These are phyloP conservation scores for Ceratosolen fusciceps DNA, from an alignment of 1,140 invertebrate genomes.

Conservation along the genomic window DNA sequence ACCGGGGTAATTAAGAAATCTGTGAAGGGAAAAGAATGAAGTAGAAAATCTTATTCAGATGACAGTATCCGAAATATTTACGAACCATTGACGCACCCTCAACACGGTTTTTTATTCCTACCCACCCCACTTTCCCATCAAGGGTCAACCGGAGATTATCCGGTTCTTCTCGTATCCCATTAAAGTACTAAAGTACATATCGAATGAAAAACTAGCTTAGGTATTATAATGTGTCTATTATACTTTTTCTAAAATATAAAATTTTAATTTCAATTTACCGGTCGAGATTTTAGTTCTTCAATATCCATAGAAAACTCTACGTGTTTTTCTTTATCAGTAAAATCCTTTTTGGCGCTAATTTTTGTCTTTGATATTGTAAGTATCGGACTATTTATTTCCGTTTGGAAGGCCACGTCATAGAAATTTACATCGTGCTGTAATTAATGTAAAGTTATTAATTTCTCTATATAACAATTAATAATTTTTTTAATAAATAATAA, in stretches of 20 bases:
- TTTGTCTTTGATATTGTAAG: constrained; percentile 77
- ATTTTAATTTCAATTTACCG: constrained; percentile 21
- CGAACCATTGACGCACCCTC: too few relatives aligned
- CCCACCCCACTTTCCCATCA: too few relatives aligned
- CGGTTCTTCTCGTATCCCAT: too few relatives aligned
- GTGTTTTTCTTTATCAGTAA: constrained; percentile 75
- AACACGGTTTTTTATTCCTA: too few relatives aligned
- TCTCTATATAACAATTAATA: neutral
- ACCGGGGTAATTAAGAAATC: too few relatives aligned
- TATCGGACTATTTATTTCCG: constrained; percentile 75
- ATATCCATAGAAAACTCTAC: constrained; percentile 65
- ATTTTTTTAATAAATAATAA: neutral
- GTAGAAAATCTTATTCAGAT: too few relatives aligned
- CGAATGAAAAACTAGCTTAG: too few relatives aligned
- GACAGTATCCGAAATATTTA: too few relatives aligned
- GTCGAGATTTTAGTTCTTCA: constrained; percentile 29
- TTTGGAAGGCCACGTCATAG: constrained; percentile 73
- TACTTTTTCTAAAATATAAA: too few relatives aligned
- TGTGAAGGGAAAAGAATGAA: too few relatives aligned
- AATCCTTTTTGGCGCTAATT: constrained; percentile 77
- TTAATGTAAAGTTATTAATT: neutral
- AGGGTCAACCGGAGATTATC: too few relatives aligned
- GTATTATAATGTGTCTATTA: neutral
- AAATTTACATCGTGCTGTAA: constrained; percentile 75
- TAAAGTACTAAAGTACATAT: too few relatives aligned